Evolutionary conservation across 2,888 invertebrate species (phyloP), one percentile per base, ranked within the genome.

Genomic region (Polyploca ridens): DNA sequence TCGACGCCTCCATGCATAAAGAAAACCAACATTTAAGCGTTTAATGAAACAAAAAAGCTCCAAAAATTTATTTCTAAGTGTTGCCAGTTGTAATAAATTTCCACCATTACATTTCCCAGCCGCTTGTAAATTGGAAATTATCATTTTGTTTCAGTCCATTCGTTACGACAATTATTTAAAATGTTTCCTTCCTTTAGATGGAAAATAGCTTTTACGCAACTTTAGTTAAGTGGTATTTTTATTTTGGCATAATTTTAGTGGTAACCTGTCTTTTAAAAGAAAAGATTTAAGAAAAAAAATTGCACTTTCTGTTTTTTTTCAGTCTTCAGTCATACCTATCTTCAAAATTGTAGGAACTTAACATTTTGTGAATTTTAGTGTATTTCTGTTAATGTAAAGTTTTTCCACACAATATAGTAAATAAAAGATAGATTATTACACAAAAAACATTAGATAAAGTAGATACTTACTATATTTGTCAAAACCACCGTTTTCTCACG

Each of bases 71-170:
- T 19, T 54, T 19, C 8, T 10, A 54, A 54, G 54, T 54, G 54
- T 54, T 19, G 54, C 4, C 54, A 54, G 54, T 54, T n/a, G 54
- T 54, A 54, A 54, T 54, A 54, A 54, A 54, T 54, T 19, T 54
- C 54, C 54, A 54, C 54, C 19, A 54, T 54, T 54, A 54, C 19
- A 54, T 54, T 54, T 19, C 54, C 16, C 54, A 66, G 65, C 69
- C 49, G 69, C 64, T 71, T 73, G 62, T 69, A 70, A 71, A 73
- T 69, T 73, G 66, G 67, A 70, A 73, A 71, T 73, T 69, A 72
- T 62, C 49, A 68, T 49, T 58, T 33, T 63, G 41, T 67, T 63
- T 62, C 66, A 65, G 62, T 57, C 66, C 61, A 62, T 63, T 33
- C 63, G 64, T 68, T 66, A 62, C 61, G 64, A 49, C 33, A 58